Evolutionary conservation across 2,888 invertebrate genomes (phyloP), one percentile per base, ranked within the genome.

Genomic region (Acrocyrtus sp.): DNA sequence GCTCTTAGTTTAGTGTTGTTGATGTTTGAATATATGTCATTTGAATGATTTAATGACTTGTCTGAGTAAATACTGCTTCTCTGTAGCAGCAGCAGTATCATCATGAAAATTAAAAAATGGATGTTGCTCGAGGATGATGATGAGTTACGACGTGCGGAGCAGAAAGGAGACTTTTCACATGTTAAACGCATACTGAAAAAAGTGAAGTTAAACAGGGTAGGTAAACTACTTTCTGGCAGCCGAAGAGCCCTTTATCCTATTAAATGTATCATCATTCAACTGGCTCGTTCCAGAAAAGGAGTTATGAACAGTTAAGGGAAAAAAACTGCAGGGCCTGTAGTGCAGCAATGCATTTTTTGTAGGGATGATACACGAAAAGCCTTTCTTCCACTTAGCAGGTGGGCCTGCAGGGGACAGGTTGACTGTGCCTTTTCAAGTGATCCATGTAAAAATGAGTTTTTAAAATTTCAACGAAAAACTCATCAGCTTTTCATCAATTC

Each of bases 391-490:
- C 77, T 65, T 78, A 72, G 78, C 78, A 78, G 78, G 78, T 75
- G 77, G 78, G 75, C 78, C 74, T 70, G 45, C 39, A 74, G 77
- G 78, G 78, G 78, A 78, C 78, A 78, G 78, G 78, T 78, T 77
- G 72, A 75, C 69, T 78, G 61, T 60, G 54, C 53, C 26, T 24
- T 62, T 65, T 54, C 24, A 65, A 54, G 39, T 47, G 54, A 48
- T 56, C 29, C 43, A 53, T 45, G 45, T n/a, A 45, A 5, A 10
- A 17, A n/a, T n/a, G n/a, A n/a, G n/a, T n/a, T n/a, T n/a, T n/a
- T n/a, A n/a, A n/a, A n/a, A n/a, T n/a, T n/a, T n/a, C n/a, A n/a
- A n/a, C n/a, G n/a, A n/a, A n/a, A n/a, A n/a, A n/a, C n/a, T n/a
- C n/a, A n/a, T n/a, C n/a, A n/a, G n/a, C n/a, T n/a, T n/a, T n/a